Evolutionary conservation across 1,140 invertebrate species (phyloP).

Genomic region (Homarus americanus): DNA sequence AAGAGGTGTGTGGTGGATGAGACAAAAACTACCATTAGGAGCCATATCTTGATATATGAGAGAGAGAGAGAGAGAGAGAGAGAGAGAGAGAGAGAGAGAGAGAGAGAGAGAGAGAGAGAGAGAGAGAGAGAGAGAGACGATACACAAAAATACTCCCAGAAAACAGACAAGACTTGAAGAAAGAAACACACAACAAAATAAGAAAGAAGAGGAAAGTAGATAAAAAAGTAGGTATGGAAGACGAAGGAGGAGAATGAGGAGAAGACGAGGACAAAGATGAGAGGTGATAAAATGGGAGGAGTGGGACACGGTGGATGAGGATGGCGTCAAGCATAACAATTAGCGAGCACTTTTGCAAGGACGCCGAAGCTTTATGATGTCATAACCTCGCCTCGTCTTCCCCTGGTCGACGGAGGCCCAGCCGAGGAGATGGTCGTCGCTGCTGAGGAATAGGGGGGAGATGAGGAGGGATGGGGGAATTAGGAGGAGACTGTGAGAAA

Average conservation of each 20-base stretch:
- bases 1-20: too few species aligned
- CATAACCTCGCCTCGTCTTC: constrained; percentile 8
- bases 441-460: too few species aligned
- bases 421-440: too few species aligned
- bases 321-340: constrained; percentile 10
- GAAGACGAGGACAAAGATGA: neutral
- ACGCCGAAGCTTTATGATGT: constrained; percentile 6
- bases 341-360: constrained; percentile 41
- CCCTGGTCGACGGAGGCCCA: neutral
- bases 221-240: neutral
- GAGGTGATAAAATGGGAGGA: neutral
- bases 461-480: too few species aligned
- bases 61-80: neutral
- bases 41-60: neutral
- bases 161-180: neutral
- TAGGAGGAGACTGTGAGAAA: too few species aligned
- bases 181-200: neutral
- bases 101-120: neutral
- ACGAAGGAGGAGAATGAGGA: neutral
- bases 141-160: too few species aligned
- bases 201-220: neutral
- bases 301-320: neutral
- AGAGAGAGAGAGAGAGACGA: neutral
- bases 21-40: too few species aligned
- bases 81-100: neutral